Percentiles rank a stretch among this genome's conserved stretches.
Conservation (phyloP, 1,140 invertebrate genomes). For the Drosophila azteca region DNA sequence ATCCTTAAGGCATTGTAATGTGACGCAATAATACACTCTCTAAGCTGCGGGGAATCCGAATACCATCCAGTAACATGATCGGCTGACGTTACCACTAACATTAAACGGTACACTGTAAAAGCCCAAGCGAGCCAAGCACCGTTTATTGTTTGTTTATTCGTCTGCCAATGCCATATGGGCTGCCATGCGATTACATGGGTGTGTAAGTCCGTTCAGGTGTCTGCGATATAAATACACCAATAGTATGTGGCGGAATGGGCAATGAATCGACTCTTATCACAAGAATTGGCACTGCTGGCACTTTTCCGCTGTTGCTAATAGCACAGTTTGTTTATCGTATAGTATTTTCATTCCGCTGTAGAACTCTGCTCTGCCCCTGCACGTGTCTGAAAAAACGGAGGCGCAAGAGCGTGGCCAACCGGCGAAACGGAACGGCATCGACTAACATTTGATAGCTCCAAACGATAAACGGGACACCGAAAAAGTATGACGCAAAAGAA, state of each 20-base stretch:
- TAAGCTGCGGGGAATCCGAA: neutral
- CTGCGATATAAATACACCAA: slow-evolving; percentile 34
- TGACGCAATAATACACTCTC: neutral
- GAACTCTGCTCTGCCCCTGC: slow-evolving; percentile 20
- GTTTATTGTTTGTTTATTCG: slow-evolving; percentile 29
- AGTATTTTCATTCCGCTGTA: neutral
- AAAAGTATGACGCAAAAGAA: slow-evolving; percentile 17
- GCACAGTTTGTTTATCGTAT: slow-evolving; percentile 28
- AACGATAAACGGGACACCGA: slow-evolving; percentile 5
- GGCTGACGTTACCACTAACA: neutral
- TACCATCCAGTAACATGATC: neutral
- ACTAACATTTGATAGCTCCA: slow-evolving; percentile 37
- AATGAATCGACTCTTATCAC: slow-evolving; percentile 44
- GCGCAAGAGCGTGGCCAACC: slow-evolving; percentile 21
- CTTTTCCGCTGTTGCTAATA: slow-evolving; percentile 23
- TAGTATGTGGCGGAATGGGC: slow-evolving; percentile 15
- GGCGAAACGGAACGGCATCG: slow-evolving; percentile 10
- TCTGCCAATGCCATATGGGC: slow-evolving; percentile 14
- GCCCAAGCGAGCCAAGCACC: neutral
- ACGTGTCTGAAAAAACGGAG: slow-evolving; percentile 14
- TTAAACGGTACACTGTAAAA: neutral
- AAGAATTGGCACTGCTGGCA: slow-evolving; percentile 37
- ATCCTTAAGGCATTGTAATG: neutral
- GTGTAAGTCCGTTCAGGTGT: slow-evolving; percentile 22
- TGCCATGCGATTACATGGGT: neutral